These are phyloP conservation scores for Nomia melanderi DNA, from an alignment of 1,140 invertebrate genomes.

Conservation along the genomic window DNA sequence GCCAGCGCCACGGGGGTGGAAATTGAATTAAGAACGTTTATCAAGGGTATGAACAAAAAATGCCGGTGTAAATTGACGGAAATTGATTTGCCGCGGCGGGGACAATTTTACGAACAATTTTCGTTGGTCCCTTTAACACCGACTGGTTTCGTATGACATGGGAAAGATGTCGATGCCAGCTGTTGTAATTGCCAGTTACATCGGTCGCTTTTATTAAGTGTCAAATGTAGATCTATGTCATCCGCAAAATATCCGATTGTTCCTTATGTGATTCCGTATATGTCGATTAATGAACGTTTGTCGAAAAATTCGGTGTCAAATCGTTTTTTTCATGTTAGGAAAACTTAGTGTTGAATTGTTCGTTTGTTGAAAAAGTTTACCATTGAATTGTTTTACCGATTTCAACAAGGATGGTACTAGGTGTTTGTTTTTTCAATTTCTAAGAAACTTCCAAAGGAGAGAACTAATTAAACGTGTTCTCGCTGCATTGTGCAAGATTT, in stretches of 20 bases:
- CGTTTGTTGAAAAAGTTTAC: too few relatives aligned
- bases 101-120: slow-evolving; percentile 47
- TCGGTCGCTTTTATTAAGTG: slow-evolving; percentile 38
- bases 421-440: too few relatives aligned
- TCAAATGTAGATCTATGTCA: slow-evolving; percentile 40
- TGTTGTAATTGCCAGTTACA: slow-evolving; percentile 67
- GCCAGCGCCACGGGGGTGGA: neutral
- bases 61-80: slow-evolving; percentile 44
- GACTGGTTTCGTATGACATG: slow-evolving; percentile 49
- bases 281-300: too few relatives aligned
- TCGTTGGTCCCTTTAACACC: slow-evolving; percentile 44
- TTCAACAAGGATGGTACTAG: too few relatives aligned
- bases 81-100: slow-evolving; percentile 51
- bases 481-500: slow-evolving; percentile 28
- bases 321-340: too few relatives aligned
- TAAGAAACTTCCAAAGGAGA: too few relatives aligned
- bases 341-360: too few relatives aligned
- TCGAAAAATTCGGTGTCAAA: too few relatives aligned
- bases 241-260: slow-evolving; percentile 27
- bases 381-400: too few relatives aligned
- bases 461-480: slow-evolving; percentile 29
- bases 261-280: neutral
- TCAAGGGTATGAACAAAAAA: slow-evolving; percentile 19
- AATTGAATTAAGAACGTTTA: slow-evolving; percentile 43
- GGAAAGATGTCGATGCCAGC: slow-evolving; percentile 54